phyloP scores from a whole-genome alignment of 2,797 vertebrate genomes.

The Phrynocephalus forsythii region DNA sequence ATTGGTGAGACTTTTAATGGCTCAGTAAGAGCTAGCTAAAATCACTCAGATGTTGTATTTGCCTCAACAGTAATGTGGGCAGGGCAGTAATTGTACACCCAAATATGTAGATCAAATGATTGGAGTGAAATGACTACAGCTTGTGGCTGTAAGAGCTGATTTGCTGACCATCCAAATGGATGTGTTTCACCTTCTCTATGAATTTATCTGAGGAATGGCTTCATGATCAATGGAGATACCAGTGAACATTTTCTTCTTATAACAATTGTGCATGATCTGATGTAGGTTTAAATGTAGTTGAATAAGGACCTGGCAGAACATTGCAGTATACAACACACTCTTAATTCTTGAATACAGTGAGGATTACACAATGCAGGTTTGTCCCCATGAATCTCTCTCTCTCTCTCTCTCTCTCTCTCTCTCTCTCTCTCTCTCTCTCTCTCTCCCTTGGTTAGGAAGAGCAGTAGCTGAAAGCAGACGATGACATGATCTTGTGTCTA shows the following conservation, averaged over 20 bases:
- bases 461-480: too few relatives aligned
- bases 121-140: slow-evolving; percentile 44
- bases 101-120: slow-evolving; percentile 45
- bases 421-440: too few relatives aligned
- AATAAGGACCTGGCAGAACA: neutral
- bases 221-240: slow-evolving; percentile 60
- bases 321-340: neutral
- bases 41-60: slow-evolving; percentile 28
- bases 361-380: neutral
- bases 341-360: neutral
- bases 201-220: slow-evolving; percentile 44
- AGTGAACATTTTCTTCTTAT: slow-evolving; percentile 52
- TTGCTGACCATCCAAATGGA: slow-evolving; percentile 36
- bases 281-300: neutral
- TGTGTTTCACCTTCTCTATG: slow-evolving; percentile 38
- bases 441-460: too few relatives aligned
- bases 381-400: too few relatives aligned
- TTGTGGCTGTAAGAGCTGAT: slow-evolving; percentile 12
- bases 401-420: too few relatives aligned
- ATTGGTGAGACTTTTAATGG: slow-evolving; percentile 38
- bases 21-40: neutral
- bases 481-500: too few relatives aligned
- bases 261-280: neutral
- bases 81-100: slow-evolving; percentile 29
- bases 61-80: neutral